A percentile compares a stretch with the other conserved stretches of the same genome.
phyloP scores from a whole-genome alignment of 2,888 invertebrate species.

The Drosophila anomalipes region DNA sequence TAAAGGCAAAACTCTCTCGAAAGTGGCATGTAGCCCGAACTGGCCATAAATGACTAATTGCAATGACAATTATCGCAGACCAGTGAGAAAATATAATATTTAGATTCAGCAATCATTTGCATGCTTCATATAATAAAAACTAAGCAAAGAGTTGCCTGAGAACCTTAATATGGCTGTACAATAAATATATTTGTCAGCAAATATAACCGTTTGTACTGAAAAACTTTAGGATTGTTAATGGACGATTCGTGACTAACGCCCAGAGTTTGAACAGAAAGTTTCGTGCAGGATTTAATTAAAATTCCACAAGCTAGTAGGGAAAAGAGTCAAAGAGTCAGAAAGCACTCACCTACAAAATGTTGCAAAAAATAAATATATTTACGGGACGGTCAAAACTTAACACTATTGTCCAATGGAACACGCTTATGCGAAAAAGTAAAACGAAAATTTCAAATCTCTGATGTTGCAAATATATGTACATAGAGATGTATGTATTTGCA shows the following conservation, averaged over 20 bases:
- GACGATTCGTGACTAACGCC: no score
- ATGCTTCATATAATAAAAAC: conserved; percentile 14
- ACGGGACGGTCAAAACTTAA: neutral
- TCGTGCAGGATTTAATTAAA: neutral
- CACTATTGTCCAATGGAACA: neutral
- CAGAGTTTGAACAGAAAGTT: neutral
- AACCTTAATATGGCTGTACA: neutral
- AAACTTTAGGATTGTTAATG: neutral
- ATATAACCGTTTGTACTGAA: neutral
- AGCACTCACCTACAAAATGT: neutral
- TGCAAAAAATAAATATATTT: neutral
- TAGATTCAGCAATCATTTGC: conserved; percentile 33
- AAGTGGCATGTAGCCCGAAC: conserved; percentile 40
- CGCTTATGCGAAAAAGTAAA: conserved; percentile 5
- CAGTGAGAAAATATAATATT: conserved; percentile 59
- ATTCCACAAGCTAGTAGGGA: neutral
- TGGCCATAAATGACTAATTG: conserved; percentile 59
- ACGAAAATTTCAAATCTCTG: conserved; percentile 53
- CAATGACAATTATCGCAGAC: conserved; percentile 15
- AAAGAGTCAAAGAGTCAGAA: neutral
- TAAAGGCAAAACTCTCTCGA: conserved; percentile 28
- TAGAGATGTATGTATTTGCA: neutral
- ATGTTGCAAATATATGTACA: neutral
- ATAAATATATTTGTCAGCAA: neutral
- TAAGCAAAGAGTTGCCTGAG: conserved; percentile 12